Evolutionary conservation across 1,140 invertebrate species (phyloP), one percentile per base, ranked within the genome.

Genomic region (Lepeophtheirus salmonis): DNA sequence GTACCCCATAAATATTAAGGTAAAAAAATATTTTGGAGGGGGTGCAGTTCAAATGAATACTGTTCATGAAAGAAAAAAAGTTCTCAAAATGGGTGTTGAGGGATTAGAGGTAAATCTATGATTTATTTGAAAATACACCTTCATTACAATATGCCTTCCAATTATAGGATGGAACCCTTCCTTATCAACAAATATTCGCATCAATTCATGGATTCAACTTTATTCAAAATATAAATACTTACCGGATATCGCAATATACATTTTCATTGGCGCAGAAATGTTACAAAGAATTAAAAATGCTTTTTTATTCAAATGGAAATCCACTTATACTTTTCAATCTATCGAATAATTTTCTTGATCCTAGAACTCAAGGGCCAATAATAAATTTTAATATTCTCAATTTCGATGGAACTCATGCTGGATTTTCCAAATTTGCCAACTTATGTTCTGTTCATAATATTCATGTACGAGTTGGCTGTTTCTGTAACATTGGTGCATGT

Each of bases 401-500:
- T 65, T 73, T 79, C 3, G 79, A 83, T 72, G 83, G 86, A 6
- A 75, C 79, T 50, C 86, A 79, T 70, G 78, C 96, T 64, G 91
- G 91, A 56, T 97, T 83, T 74, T 77, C 82, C 60, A 86, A 94
- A 77, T 85, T 86, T 18, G 77, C 88, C 60, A 84, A 89, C 65
- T 81, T 96, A 73, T 85, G 89, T 0, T 81, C 86, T 63, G 68
- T 92, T 18, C 82, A 89, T 69, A 81, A 83, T 61, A 84, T 97
- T 57, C 81, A 85, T 66, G 68, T 97, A 16, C 76, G 92, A 65
- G 91, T 87, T 1, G 91, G 92, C 0, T 97, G 91, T 70, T 92
- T 95, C 69, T 97, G 94, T 70, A 97, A 97, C 75, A 84, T 90
- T 3, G 94, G 92, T 17, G 86, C 90, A 3, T 97, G 94, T 72